These are phyloP conservation scores for Montipora sp. DNA, from an alignment of 64 coral and sea anemone genomes.

Conservation along the genomic window DNA sequence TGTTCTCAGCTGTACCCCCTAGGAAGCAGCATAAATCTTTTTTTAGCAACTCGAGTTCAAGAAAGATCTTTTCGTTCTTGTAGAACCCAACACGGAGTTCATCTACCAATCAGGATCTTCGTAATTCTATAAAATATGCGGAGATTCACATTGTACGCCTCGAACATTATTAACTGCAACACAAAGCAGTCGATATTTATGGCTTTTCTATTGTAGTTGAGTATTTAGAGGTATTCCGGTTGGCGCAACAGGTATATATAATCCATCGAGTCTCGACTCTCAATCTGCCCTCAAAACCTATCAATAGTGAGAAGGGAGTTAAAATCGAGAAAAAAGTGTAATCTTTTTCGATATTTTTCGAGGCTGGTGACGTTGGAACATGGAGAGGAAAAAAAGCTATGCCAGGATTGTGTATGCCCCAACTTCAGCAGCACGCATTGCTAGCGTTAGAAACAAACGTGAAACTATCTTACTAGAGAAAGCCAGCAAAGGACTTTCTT, in stretches of 20 bases:
- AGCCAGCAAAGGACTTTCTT: not conserved
- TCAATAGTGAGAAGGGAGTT: not conserved
- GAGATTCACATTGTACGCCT: not conserved
- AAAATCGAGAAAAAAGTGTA: not conserved
- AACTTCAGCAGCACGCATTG: conserved; percentile 7
- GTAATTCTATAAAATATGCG: not conserved
- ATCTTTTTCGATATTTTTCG: too few relatives aligned
- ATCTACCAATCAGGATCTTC: not conserved
- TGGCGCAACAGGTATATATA: not conserved
- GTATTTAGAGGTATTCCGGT: not conserved
- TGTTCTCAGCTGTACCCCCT: too few relatives aligned
- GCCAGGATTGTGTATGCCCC: not conserved
- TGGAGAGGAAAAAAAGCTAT: conserved; percentile 3
- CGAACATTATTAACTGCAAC: not conserved
- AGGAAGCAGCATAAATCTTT: not conserved
- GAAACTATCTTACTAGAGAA: conserved; percentile 2
- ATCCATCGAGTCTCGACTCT: not conserved
- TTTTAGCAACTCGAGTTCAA: not conserved
- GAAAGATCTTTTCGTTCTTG: not conserved
- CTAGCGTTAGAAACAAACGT: conserved; percentile 26
- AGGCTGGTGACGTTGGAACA: not conserved
- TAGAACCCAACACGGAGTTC: not conserved
- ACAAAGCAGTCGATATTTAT: not conserved
- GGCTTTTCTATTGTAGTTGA: not conserved
- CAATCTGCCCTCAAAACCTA: too few relatives aligned